Conservation (phyloP, 2,797 vertebrate genomes). For the Pelochelys cantorii region DNA sequence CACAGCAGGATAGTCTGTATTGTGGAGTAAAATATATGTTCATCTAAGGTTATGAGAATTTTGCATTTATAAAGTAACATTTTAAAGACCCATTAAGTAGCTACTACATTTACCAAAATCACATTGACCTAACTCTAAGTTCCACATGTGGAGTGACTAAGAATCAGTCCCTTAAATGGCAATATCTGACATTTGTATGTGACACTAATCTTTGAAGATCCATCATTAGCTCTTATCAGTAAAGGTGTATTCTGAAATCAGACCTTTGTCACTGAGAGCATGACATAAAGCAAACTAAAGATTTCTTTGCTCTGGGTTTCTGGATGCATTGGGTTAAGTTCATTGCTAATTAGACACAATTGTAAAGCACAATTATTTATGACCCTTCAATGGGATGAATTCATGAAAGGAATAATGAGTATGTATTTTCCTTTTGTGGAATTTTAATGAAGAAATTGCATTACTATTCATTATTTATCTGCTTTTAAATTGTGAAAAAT, state of each 20-base stretch:
- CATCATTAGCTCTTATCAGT: conserved; percentile 30
- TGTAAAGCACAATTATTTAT: conserved; percentile 75
- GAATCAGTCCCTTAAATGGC: conserved; percentile 12
- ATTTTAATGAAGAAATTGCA: conserved; percentile 80
- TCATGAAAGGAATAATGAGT: conserved; percentile 77
- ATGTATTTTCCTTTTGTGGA: conserved; percentile 78
- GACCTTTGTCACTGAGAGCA: conserved; percentile 16
- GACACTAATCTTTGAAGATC: conserved; percentile 1
- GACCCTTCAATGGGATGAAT: conserved; percentile 74
- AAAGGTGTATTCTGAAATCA: conserved; percentile 22
- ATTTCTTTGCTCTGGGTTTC: conserved; percentile 66
- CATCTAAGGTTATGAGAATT: not conserved
- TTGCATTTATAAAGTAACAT: not conserved
- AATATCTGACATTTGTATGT: fast-evolving
- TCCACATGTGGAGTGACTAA: not conserved
- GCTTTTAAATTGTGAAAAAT: conserved; percentile 75
- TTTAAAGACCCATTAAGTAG: conserved; percentile 46
- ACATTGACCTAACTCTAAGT: conserved; percentile 27
- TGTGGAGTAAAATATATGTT: conserved; percentile 20
- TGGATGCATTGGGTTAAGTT: conserved; percentile 75
- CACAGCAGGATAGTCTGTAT: not conserved
- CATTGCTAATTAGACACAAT: conserved; percentile 79
- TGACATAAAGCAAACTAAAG: conserved; percentile 32
- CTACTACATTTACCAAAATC: not conserved
- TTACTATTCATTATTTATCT: conserved; percentile 78